Evolutionary conservation across 2,888 invertebrate species (phyloP).

Genomic region (Acanthosepion pharaonis): DNA sequence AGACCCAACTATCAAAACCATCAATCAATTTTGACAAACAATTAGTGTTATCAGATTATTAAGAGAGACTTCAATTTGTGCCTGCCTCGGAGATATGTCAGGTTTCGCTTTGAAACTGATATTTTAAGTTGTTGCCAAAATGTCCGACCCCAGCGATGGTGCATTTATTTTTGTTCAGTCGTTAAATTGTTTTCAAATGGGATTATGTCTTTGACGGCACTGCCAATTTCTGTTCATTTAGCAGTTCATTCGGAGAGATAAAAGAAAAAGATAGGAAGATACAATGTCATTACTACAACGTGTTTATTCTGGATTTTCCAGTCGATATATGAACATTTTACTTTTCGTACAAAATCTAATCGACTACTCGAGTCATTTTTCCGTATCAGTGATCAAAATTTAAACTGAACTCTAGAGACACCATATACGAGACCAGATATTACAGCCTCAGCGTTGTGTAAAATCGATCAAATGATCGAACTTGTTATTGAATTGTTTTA

Average conservation of each 20-base stretch:
- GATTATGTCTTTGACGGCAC: neutral
- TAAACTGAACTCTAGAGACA: too few relatives aligned
- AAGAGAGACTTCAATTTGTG: slow-evolving; percentile 17
- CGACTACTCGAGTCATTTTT: too few relatives aligned
- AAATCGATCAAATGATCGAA: too few relatives aligned
- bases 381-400: too few relatives aligned
- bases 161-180: neutral
- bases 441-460: too few relatives aligned
- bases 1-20: neutral
- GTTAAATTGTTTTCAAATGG: slow-evolving; percentile 22
- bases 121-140: slow-evolving; percentile 10
- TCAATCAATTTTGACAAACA: slow-evolving; percentile 23
- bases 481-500: too few relatives aligned
- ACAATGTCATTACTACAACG: neutral
- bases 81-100: slow-evolving; percentile 11
- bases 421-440: too few relatives aligned
- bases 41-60: slow-evolving; percentile 21
- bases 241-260: neutral
- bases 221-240: slow-evolving; percentile 3
- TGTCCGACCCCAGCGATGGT: neutral
- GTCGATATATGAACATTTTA: neutral
- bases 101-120: neutral
- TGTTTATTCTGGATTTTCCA: neutral
- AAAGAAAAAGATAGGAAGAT: neutral
- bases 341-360: too few relatives aligned